phyloP scores from a whole-genome alignment of 1,140 invertebrate species.

The Apocrypta bakeri region DNA sequence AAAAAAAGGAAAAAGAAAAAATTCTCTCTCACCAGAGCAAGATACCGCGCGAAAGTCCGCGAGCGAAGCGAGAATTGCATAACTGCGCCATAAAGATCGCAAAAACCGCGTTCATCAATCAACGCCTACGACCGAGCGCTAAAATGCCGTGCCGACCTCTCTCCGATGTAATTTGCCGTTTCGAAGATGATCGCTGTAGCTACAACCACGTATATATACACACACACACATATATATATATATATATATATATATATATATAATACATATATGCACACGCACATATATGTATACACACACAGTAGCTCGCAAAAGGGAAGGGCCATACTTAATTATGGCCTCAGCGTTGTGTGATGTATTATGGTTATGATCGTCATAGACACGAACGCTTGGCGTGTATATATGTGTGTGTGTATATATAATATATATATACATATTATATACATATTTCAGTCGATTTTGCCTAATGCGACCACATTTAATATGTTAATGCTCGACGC shows the following conservation, averaged over 20 bases:
- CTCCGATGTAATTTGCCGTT: slow-evolving; percentile 46
- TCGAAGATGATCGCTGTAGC: slow-evolving; percentile 34
- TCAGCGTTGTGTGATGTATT: slow-evolving; percentile 23
- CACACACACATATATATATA: too few relatives aligned
- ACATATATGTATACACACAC: background rate
- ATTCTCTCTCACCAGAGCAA: background rate
- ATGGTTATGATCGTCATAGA: slow-evolving; percentile 25
- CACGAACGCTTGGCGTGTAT: slow-evolving; percentile 5
- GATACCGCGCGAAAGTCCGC: background rate
- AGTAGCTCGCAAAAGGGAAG: background rate
- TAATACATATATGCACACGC: background rate
- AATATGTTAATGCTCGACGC: background rate
- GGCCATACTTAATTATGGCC: slow-evolving; percentile 39
- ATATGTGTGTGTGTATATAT: too few relatives aligned
- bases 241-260: background rate
- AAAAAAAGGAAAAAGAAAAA: background rate
- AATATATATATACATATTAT: too few relatives aligned
- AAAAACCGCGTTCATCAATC: slow-evolving; percentile 45
- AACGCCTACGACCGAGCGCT: slow-evolving; percentile 24
- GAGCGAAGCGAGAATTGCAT: slow-evolving; percentile 27
- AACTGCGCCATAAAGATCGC: slow-evolving; percentile 41
- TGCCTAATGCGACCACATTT: background rate
- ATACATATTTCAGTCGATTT: background rate
- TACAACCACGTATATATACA: background rate
- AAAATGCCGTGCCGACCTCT: slow-evolving; percentile 25